Evolutionary conservation across 2,113 vertebrate genomes (phyloP).

Genomic region (Ciconia stormi): DNA sequence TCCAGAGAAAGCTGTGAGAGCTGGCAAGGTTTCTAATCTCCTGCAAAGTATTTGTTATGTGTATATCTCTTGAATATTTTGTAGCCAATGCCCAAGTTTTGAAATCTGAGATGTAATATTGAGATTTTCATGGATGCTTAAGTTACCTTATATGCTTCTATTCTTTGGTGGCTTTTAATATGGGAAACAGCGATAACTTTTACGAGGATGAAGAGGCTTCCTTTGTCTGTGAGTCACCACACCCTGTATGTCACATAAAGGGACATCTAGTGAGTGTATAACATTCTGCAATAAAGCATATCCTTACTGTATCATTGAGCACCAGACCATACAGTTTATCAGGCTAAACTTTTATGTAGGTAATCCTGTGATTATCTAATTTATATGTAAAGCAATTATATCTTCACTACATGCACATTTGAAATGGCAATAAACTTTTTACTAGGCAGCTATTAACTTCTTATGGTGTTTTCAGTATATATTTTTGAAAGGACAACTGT

Average conservation of each 20-base stretch:
- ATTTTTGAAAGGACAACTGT: not conserved
- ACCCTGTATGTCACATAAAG: not conserved
- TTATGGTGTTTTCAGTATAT: not conserved
- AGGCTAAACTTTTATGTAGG: not conserved
- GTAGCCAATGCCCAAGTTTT: not conserved
- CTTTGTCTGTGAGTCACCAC: conserved; percentile 19
- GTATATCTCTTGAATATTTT: not conserved
- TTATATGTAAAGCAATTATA: not conserved
- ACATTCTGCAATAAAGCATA: not conserved
- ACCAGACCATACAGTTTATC: not conserved
- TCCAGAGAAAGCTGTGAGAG: not conserved
- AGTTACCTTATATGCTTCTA: not conserved
- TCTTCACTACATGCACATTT: not conserved
- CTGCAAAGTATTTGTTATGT: not conserved
- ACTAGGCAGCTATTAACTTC: not conserved
- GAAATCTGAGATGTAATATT: not conserved
- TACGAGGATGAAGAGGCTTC: not conserved
- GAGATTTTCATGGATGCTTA: not conserved
- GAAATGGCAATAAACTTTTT: not conserved
- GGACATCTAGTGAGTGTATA: not conserved
- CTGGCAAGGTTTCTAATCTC: not conserved
- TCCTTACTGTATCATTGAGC: not conserved
- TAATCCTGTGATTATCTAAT: not conserved
- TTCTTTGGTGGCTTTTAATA: not conserved
- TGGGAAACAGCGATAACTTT: not conserved